phyloP scores from a whole-genome alignment of 2,888 invertebrate species.

The Opisthograptis luteolata region DNA sequence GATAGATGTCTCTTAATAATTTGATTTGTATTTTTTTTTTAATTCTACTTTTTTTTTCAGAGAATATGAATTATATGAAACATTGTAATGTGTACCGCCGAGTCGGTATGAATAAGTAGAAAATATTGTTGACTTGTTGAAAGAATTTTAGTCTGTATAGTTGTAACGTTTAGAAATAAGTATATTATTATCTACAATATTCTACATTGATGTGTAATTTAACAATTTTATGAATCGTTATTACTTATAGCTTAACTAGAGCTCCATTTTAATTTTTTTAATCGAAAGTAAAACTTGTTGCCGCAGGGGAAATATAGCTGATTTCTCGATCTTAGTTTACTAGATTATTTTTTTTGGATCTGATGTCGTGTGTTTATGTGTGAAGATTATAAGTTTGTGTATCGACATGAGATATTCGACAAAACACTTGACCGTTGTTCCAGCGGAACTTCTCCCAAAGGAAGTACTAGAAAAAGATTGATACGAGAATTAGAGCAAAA shows the following conservation, averaged over 20 bases:
- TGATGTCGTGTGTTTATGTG: too few relatives aligned
- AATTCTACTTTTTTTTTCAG: not conserved
- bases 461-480: too few relatives aligned
- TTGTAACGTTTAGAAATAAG: conserved; percentile 39
- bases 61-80: not conserved
- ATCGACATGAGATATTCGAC: too few relatives aligned
- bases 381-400: too few relatives aligned
- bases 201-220: conserved; percentile 60
- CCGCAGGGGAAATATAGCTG: too few relatives aligned
- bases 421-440: too few relatives aligned
- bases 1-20: not conserved
- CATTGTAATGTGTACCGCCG: conserved; percentile 4
- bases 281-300: conserved; percentile 12
- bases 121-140: conserved; percentile 55
- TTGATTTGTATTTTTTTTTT: not conserved
- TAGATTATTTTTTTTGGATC: too few relatives aligned
- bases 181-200: too few relatives aligned
- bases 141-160: conserved; percentile 42
- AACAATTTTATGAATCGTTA: conserved; percentile 71
- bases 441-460: too few relatives aligned
- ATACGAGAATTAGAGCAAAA: too few relatives aligned
- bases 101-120: conserved; percentile 11
- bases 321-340: too few relatives aligned
- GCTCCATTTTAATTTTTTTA: conserved; percentile 26
- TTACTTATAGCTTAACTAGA: conserved; percentile 41